A percentile compares a stretch with the other conserved stretches of the same genome.
These are phyloP conservation scores for Bimastos eiseni DNA, from an alignment of 2,888 invertebrate species.

Conservation along the genomic window DNA sequence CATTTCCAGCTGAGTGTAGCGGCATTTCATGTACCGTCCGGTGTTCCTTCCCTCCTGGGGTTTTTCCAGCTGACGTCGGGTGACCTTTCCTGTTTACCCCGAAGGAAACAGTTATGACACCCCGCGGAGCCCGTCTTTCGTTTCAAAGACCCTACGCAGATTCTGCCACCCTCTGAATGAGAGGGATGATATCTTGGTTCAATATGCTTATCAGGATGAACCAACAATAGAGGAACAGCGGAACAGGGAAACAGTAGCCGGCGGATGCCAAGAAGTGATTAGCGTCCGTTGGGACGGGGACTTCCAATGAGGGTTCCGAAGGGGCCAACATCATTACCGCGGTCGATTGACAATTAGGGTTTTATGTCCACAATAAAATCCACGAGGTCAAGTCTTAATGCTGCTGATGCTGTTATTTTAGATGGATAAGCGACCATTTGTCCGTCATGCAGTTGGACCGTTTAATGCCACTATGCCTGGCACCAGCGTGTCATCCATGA, in stretches of 20 bases:
- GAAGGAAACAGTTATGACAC: neutral
- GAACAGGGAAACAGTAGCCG: neutral
- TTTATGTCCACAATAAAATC: slow-evolving; percentile 16
- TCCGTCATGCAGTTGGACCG: neutral
- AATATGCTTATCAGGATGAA: slow-evolving; percentile 22
- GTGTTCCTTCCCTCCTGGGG: slow-evolving; percentile 9
- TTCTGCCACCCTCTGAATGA: neutral
- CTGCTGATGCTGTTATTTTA: neutral
- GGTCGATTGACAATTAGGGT: neutral
- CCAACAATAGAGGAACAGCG: slow-evolving; percentile 7
- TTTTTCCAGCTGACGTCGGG: neutral
- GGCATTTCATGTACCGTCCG: neutral
- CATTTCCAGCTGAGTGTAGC: neutral
- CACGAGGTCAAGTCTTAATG: neutral
- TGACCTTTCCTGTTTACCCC: neutral
- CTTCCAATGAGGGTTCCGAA: neutral
- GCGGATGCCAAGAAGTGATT: neutral
- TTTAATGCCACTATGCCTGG: neutral
- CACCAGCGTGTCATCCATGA: slow-evolving; percentile 13
- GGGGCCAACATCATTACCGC: neutral
- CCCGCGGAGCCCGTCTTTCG: neutral
- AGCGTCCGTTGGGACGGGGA: neutral
- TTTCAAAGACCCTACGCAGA: neutral
- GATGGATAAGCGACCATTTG: neutral
- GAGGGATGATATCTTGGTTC: slow-evolving; percentile 7